phyloP scores from a whole-genome alignment of 2,888 invertebrate species.

The Gnatocerus cornutus region DNA sequence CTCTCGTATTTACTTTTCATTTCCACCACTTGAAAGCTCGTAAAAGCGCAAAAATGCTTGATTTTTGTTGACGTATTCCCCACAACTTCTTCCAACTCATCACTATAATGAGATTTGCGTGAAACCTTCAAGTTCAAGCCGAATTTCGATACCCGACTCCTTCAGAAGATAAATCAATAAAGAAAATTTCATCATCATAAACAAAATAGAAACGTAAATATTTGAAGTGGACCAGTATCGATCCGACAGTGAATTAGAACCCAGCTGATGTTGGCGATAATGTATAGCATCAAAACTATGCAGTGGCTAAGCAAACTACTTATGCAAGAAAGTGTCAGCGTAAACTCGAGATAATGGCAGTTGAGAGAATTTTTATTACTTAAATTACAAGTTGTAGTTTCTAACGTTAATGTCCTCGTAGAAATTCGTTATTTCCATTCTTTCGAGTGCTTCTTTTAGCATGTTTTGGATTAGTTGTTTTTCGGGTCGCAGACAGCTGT shows the following conservation, averaged over 20 bases:
- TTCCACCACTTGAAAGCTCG: background rate
- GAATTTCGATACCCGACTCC: background rate
- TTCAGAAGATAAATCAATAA: background rate
- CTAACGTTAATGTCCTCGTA: background rate
- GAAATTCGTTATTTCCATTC: background rate
- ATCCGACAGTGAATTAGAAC: conserved; percentile 5
- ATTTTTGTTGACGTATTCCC: conserved; percentile 6
- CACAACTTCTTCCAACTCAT: background rate
- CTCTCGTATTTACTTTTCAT: background rate
- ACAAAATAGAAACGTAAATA: conserved; percentile 8
- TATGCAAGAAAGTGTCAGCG: background rate
- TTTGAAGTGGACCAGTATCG: conserved; percentile 5
- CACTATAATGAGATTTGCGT: conserved; percentile 5
- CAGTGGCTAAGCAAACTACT: background rate
- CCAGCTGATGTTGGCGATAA: background rate
- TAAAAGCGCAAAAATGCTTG: conserved; percentile 3
- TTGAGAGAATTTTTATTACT: background rate
- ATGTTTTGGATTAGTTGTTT: conserved; percentile 36
- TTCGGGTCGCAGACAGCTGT: conserved; percentile 56
- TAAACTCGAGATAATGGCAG: background rate
- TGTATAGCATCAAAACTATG: background rate
- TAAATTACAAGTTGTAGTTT: background rate
- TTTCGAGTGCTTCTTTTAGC: background rate
- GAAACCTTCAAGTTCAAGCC: background rate
- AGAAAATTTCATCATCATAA: conserved; percentile 7